Evolutionary conservation across 2,113 vertebrate species (phyloP).

Genomic region (Eubucco bourcierii): DNA sequence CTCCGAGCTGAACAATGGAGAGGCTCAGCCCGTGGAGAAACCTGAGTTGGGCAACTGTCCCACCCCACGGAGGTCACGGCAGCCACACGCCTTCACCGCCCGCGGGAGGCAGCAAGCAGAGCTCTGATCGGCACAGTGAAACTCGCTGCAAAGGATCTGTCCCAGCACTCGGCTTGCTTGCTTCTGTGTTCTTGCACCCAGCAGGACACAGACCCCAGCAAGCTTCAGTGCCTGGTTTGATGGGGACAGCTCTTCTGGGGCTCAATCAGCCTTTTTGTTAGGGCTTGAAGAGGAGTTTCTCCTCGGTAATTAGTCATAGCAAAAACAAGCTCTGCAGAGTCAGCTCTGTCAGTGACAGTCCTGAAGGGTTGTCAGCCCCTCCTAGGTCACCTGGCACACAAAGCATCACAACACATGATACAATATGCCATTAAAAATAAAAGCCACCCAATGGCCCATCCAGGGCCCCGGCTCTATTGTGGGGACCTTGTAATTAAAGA

Average conservation of each 20-base stretch:
- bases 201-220: fast-evolving
- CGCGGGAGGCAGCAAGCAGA: fast-evolving
- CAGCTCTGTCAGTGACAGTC: conserved; percentile 11
- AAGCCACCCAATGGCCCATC: neutral
- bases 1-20: conserved; percentile 23
- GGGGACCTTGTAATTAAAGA: conserved; percentile 67
- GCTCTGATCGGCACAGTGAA: neutral
- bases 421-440: neutral
- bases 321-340: neutral
- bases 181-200: neutral
- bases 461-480: neutral
- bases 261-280: conserved; percentile 13
- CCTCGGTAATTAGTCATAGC: neutral
- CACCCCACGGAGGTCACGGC: neutral
- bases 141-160: neutral
- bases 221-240: neutral
- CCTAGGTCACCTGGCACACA: conserved; percentile 15
- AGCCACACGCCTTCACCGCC: neutral
- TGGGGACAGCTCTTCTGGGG: neutral
- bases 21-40: conserved; percentile 37
- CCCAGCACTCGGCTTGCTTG: neutral
- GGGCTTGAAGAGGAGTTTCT: conserved; percentile 33
- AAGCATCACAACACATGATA: neutral
- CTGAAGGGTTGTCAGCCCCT: conserved; percentile 54
- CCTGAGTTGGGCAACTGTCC: neutral